A percentile compares a stretch with the other conserved stretches of the same genome.
Evolutionary conservation across 2,113 vertebrate genomes (phyloP).

Genomic region (Hemichromis elongatus): DNA sequence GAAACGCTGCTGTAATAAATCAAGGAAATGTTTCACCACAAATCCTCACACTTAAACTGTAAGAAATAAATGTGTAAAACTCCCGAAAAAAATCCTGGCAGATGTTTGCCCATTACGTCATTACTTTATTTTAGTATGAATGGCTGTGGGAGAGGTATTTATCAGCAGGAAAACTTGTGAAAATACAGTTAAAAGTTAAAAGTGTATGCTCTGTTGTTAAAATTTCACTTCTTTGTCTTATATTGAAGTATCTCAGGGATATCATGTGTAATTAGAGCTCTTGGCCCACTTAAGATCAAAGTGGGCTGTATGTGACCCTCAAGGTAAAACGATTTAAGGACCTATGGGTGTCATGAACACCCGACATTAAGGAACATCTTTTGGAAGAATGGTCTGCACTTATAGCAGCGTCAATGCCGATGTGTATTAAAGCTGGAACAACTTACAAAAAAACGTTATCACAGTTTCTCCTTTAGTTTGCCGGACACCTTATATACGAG

Average conservation of each 20-base stretch:
- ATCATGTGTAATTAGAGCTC: neutral
- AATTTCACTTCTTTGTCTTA: neutral
- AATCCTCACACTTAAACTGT: neutral
- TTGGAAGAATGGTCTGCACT: neutral
- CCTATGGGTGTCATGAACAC: neutral
- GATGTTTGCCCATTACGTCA: neutral
- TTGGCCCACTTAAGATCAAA: neutral
- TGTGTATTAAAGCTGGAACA: fast-evolving
- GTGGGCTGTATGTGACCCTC: neutral
- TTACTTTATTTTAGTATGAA: neutral
- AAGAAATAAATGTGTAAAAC: neutral
- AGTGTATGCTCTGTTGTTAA: fast-evolving
- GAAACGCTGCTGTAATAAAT: neutral
- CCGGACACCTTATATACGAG: neutral
- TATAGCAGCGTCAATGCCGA: neutral
- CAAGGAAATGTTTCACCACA: neutral
- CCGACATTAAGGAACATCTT: neutral
- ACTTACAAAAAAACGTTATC: neutral
- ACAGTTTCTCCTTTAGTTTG: neutral
- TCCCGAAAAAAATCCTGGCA: neutral
- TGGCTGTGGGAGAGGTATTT: neutral
- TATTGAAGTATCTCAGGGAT: neutral
- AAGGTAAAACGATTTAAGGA: neutral
- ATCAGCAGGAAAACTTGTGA: neutral
- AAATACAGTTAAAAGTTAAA: neutral